Conservation (phyloP, 2,113 vertebrate genomes). For the Casuarius casuarius region DNA sequence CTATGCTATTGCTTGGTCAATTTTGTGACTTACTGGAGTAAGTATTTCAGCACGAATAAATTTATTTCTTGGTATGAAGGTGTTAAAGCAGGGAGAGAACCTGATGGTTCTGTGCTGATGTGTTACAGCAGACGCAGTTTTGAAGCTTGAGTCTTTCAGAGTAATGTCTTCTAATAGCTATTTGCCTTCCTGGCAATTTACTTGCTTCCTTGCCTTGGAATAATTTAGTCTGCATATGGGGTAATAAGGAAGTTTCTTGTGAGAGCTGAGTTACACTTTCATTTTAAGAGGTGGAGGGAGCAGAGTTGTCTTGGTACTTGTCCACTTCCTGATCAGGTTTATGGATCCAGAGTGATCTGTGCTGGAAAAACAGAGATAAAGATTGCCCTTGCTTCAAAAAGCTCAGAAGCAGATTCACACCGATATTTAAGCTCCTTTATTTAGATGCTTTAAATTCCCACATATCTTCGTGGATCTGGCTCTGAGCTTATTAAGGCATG, state of each 20-base stretch:
- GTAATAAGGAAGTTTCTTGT: conserved; percentile 25
- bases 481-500: background rate
- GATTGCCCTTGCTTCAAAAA: background rate
- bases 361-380: background rate
- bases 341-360: background rate
- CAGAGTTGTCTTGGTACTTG: background rate
- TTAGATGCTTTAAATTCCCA: background rate
- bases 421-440: background rate
- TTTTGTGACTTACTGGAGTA: background rate
- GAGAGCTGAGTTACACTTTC: background rate
- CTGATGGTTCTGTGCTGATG: background rate
- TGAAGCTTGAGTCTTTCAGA: background rate
- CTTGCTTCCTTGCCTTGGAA: background rate
- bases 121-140: background rate
- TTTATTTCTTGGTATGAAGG: fast-evolving
- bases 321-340: fast-evolving
- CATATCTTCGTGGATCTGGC: background rate
- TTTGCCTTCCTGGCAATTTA: background rate
- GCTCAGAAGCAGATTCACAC: background rate
- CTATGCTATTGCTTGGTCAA: fast-evolving
- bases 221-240: background rate
- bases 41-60: background rate
- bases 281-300: background rate
- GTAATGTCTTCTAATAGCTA: background rate
- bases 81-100: background rate